These are phyloP conservation scores for Acronicta alni DNA, from an alignment of 2,888 invertebrate species.

Conservation along the genomic window DNA sequence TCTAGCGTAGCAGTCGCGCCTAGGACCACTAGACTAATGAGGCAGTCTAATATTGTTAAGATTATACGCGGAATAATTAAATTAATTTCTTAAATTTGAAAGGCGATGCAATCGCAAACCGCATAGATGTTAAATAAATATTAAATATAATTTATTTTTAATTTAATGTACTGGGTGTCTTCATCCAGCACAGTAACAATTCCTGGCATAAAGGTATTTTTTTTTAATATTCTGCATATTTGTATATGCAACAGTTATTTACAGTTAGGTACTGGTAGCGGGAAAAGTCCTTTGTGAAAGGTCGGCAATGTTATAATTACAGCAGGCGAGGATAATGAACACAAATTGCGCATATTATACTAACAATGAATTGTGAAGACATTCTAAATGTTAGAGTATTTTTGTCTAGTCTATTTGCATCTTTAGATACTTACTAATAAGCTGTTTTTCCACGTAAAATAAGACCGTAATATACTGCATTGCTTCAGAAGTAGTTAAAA, in stretches of 20 bases:
- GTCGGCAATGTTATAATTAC: conserved; percentile 29
- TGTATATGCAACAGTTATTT: conserved; percentile 8
- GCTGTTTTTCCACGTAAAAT: background rate
- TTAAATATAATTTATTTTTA: too few species aligned
- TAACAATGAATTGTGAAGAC: conserved; percentile 1
- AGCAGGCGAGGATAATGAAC: conserved; percentile 15
- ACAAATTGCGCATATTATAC: conserved; percentile 8
- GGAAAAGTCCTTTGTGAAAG: conserved; percentile 20
- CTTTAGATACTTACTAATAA: background rate
- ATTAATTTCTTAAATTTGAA: too few species aligned
- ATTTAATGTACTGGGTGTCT: background rate
- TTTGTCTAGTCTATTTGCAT: too few species aligned
- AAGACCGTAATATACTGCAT: background rate
- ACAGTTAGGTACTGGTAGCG: conserved; percentile 12
- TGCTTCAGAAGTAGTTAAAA: too few species aligned
- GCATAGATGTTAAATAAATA: too few species aligned
- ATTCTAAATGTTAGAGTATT: background rate
- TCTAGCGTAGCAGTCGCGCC: too few species aligned
- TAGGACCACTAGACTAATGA: too few species aligned
- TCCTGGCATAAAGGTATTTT: background rate
- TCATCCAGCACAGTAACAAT: background rate
- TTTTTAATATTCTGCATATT: conserved; percentile 2
- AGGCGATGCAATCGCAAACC: background rate
- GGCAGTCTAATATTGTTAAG: too few species aligned
- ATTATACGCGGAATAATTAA: too few species aligned